Evolutionary conservation across 2,797 vertebrate species (phyloP).

Genomic region (Gallinago stenura): DNA sequence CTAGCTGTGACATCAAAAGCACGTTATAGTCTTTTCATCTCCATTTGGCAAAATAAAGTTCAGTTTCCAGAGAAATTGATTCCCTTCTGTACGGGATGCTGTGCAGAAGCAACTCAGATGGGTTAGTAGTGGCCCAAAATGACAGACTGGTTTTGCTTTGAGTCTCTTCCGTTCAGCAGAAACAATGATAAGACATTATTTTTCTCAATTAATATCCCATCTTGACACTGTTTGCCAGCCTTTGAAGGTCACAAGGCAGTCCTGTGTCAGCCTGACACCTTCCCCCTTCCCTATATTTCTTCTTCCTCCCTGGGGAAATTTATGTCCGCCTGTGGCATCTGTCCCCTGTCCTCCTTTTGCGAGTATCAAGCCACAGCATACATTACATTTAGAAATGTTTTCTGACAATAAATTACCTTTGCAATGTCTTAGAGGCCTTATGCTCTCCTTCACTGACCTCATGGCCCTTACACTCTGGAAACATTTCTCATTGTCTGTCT

Average conservation of each 20-base stretch:
- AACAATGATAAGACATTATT: slow-evolving; percentile 75
- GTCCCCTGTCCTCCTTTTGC: slow-evolving; percentile 77
- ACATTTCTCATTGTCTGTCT: slow-evolving; percentile 74
- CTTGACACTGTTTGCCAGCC: slow-evolving; percentile 74
- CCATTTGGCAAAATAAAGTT: slow-evolving; percentile 9
- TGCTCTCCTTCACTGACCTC: slow-evolving; percentile 46
- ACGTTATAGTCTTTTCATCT: neutral
- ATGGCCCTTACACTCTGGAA: slow-evolving; percentile 19
- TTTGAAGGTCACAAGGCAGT: slow-evolving; percentile 62
- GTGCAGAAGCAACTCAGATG: slow-evolving; percentile 12
- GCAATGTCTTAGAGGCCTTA: slow-evolving; percentile 64
- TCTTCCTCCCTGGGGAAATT: slow-evolving; percentile 77
- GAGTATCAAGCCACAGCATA: slow-evolving; percentile 67
- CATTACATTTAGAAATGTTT: slow-evolving; percentile 71
- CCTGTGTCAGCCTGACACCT: slow-evolving; percentile 59
- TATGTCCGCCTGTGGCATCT: slow-evolving; percentile 71
- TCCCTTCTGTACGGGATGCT: slow-evolving; percentile 24
- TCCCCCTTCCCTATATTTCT: slow-evolving; percentile 53
- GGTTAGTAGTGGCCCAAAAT: neutral
- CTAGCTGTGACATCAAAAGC: slow-evolving; percentile 34
- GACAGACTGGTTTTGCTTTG: slow-evolving; percentile 30
- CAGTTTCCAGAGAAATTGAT: neutral
- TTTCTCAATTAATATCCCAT: slow-evolving; percentile 79
- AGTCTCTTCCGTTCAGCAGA: slow-evolving; percentile 72
- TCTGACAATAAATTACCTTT: slow-evolving; percentile 78